Evolutionary conservation across 2,113 vertebrate species (phyloP).

Genomic region (Macquaria australasica): DNA sequence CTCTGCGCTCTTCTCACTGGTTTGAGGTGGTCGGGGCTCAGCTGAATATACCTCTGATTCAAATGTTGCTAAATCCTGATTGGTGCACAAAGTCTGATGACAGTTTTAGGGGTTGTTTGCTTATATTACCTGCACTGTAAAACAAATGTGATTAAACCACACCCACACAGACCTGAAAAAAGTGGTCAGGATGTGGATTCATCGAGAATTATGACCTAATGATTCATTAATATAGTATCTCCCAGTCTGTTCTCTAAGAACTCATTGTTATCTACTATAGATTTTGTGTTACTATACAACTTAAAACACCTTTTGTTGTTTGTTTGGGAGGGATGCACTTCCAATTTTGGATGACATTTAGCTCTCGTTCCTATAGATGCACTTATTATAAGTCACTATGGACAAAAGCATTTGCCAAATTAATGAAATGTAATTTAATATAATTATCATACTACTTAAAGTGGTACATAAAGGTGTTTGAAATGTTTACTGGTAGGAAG

Average conservation of each 20-base stretch:
- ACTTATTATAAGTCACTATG: neutral
- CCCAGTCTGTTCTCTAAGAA: neutral
- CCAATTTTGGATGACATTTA: slow-evolving; percentile 13
- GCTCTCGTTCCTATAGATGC: neutral
- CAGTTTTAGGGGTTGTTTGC: neutral
- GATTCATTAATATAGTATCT: neutral
- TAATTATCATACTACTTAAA: no score
- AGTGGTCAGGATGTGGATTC: neutral
- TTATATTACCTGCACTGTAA: neutral
- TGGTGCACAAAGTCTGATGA: no score
- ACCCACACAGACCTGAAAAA: neutral
- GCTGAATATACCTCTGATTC: neutral
- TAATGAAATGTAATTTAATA: neutral
- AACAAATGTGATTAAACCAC: neutral
- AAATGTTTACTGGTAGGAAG: neutral
- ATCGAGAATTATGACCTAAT: neutral
- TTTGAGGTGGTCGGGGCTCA: neutral
- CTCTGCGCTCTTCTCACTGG: neutral
- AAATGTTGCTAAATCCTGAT: no score
- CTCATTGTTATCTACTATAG: neutral
- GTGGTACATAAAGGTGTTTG: neutral
- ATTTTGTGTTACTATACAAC: neutral
- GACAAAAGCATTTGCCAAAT: neutral
- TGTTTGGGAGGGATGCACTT: neutral
- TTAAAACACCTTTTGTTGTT: neutral